Conservation (phyloP, 2,797 vertebrate species). For the Monodelphis domestica region DNA sequence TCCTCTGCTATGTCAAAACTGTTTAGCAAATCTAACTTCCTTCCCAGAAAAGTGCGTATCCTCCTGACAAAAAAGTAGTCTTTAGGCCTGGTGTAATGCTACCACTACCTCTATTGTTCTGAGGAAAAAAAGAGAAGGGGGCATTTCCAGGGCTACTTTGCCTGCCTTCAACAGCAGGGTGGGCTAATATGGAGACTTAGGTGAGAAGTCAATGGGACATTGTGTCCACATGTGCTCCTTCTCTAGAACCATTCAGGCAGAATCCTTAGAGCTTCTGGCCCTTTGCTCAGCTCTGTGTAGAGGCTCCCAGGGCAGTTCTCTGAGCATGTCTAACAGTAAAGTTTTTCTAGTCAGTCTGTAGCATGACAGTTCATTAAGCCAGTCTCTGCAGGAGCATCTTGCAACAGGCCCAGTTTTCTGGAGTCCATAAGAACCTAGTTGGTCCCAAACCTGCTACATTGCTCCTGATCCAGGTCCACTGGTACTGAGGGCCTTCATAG, state of each 20-base stretch:
- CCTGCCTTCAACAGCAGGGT: neutral
- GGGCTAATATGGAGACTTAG: neutral
- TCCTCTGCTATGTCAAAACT: neutral
- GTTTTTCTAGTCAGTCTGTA: neutral
- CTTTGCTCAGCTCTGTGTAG: neutral
- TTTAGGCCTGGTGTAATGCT: no score
- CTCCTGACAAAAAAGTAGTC: neutral
- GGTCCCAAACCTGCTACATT: neutral
- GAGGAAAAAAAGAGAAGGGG: neutral
- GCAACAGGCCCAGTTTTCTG: neutral
- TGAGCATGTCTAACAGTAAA: neutral
- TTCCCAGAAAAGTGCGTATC: neutral
- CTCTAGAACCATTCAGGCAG: no score
- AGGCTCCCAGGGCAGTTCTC: neutral
- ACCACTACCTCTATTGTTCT: rapidly evolving
- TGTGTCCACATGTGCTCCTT: neutral
- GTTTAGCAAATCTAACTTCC: no score
- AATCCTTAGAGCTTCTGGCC: neutral
- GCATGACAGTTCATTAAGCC: neutral
- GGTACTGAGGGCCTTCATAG: neutral
- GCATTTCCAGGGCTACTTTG: neutral
- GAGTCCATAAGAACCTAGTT: neutral
- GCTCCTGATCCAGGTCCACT: neutral
- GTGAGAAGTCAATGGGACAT: neutral
- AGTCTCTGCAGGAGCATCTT: neutral